Percentiles rank a stretch among this genome's conserved stretches.
Evolutionary conservation across 2,113 vertebrate genomes (phyloP).

Genomic region (Bucco capensis): DNA sequence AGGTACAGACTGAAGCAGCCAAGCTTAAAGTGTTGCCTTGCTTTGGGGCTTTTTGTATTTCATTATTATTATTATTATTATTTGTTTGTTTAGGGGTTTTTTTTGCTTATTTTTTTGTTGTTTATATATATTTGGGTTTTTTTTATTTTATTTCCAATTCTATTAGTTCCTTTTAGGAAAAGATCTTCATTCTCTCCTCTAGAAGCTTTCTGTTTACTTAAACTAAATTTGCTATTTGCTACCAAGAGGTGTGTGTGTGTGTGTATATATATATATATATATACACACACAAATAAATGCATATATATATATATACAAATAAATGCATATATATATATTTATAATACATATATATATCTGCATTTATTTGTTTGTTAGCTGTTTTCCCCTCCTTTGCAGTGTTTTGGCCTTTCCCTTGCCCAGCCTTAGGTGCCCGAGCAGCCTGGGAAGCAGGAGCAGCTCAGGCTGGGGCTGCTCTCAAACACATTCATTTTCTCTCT

Average conservation of each 20-base stretch:
- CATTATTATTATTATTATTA: no score
- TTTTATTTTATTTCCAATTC: background rate
- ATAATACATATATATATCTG: no score
- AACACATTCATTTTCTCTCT: conserved; percentile 28
- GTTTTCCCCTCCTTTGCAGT: background rate
- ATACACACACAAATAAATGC: no score
- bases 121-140: no score
- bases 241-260: background rate
- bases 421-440: background rate
- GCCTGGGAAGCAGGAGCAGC: background rate
- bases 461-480: conserved; percentile 16
- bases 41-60: background rate
- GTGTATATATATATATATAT: no score
- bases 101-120: no score
- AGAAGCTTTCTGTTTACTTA: background rate
- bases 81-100: no score
- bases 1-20: background rate
- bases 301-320: no score
- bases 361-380: background rate
- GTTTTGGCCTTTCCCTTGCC: no score
- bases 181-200: background rate
- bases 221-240: conserved; percentile 2
- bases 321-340: no score
- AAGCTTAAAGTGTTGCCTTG: background rate
- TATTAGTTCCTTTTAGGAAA: conserved; percentile 4